Base-by-base conservation (phyloP, 1,140 invertebrate species). In the Augochlora pura region DNA sequence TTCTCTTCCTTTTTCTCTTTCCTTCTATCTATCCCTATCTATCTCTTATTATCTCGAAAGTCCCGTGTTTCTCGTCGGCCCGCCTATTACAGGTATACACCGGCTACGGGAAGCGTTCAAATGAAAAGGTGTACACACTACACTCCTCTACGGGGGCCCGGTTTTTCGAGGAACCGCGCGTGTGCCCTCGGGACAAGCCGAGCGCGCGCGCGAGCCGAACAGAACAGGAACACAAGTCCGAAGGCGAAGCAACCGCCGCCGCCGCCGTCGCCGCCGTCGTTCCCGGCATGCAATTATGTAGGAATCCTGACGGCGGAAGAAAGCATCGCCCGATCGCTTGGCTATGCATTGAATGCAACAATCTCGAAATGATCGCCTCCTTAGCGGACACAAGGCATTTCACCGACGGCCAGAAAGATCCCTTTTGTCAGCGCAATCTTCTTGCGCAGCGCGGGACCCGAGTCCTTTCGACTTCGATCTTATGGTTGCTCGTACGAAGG, bases 51-150 rank as follows among this genome's bases (percentile, higher is more conserved):
- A 2, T 42, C 39, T 42, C 39, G 3, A 2, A 2, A 63, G 68
- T 82, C 71, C 49, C 69, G 65, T 70, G 70, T 73, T 84, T 70
- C 63, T 80, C 80, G 77, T n/a, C 77, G 39, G 73, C 75, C 76
- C 71, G 65, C 76, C 82, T 86, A 85, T 86, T 86, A 86, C 75
- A 83, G 85, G 78, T 82, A 70, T 79, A 74, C 74, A 10, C 46
- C 32, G 65, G 63, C 74, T 81, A 87, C 68, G 79, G 79, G 85
- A n/a, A 80, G 57, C 60, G 83, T 67, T 83, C 74, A 87, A 87
- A 87, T 87, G 86, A 87, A 87, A 87, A 87, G 86, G 81, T 69
- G 70, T 67, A 80, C 74, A 81, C 77, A 65, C 57, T n/a, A n/a
- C n/a, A n/a, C n/a, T n/a, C n/a, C n/a, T n/a, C 62, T 69, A 32